Percentiles rank a stretch among this genome's conserved stretches.
phyloP scores from a whole-genome alignment of 1,140 invertebrate species.

The Aphelinus certus region DNA sequence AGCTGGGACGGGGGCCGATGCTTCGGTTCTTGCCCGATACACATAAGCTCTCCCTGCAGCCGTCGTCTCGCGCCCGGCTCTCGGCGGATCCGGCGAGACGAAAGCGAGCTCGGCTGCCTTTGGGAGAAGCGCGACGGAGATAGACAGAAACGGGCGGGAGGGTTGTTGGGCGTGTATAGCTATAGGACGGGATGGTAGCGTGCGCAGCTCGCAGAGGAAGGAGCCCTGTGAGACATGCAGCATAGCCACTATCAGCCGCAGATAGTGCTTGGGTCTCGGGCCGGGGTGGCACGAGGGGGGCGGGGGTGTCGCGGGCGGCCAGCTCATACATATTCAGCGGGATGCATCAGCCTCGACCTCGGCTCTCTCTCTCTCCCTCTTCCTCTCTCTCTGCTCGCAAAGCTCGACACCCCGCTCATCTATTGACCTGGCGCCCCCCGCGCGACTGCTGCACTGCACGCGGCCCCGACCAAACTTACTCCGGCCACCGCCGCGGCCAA shows the following conservation, averaged over 20 bases:
- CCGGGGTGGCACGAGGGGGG: not conserved
- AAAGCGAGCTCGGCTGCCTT: slow-evolving; percentile 43
- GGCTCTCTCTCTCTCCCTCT: not conserved
- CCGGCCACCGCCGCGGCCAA: slow-evolving; percentile 45
- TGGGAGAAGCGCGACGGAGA: not conserved
- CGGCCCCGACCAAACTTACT: slow-evolving; percentile 56
- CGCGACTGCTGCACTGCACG: too few species aligned
- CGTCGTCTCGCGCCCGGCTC: not conserved
- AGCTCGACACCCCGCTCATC: slow-evolving; percentile 54
- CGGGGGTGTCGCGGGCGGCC: slow-evolving; percentile 42
- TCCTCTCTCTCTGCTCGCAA: slow-evolving; percentile 42
- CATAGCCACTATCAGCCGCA: slow-evolving; percentile 64
- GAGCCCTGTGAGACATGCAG: slow-evolving; percentile 55
- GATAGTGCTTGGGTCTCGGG: slow-evolving; percentile 61
- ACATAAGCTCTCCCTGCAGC: not conserved
- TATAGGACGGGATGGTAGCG: not conserved
- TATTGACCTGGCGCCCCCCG: slow-evolving; percentile 59
- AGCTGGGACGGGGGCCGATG: too few species aligned
- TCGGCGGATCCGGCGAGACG: slow-evolving; percentile 12
- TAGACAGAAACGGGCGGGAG: slow-evolving; percentile 1
- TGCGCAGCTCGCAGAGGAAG: not conserved
- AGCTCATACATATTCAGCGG: slow-evolving; percentile 65
- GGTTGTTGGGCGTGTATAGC: not conserved
- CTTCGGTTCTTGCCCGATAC: too few species aligned
- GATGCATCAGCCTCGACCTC: slow-evolving; percentile 58